These are phyloP conservation scores for Drosophila recens DNA, from an alignment of 2,888 invertebrate species.

Conservation along the genomic window DNA sequence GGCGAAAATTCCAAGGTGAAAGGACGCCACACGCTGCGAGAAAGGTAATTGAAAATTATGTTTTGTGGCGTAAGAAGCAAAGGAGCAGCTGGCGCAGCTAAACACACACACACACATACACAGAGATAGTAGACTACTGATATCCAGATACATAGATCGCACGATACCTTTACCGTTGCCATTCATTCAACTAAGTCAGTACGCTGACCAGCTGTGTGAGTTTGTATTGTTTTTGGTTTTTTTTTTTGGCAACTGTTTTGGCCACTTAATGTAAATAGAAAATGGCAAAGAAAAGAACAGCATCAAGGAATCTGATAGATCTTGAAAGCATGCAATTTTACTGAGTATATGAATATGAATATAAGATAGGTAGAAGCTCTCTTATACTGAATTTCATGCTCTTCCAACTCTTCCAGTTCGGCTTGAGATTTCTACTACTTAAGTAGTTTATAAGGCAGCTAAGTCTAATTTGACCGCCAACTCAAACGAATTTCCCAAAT, in stretches of 20 bases:
- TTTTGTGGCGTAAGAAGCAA: conserved; percentile 73
- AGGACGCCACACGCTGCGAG: conserved; percentile 79
- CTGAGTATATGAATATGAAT: no score
- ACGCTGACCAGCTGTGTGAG: conserved; percentile 31
- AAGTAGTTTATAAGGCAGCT: no score
- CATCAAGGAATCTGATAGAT: neutral
- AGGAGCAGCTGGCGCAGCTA: conserved; percentile 63
- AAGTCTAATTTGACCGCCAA: no score
- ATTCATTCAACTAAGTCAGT: conserved; percentile 6
- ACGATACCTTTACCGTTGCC: conserved; percentile 1
- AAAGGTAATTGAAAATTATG: conserved; percentile 81
- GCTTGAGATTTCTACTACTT: no score
- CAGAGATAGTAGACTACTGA: conserved; percentile 4
- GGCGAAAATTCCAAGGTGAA: conserved; percentile 74
- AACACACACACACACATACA: conserved; percentile 24
- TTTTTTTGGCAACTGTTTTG: conserved; percentile 22
- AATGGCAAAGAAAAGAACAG: neutral
- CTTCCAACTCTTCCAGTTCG: neutral
- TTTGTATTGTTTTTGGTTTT: neutral
- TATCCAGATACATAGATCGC: conserved; percentile 6
- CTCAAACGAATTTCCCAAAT: no score
- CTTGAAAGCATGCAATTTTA: no score
- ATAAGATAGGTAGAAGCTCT: no score
- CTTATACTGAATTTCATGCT: no score
- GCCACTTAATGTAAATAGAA: conserved; percentile 15